phyloP scores from a whole-genome alignment of 2,888 invertebrate species.

The Erebia epiphron region DNA sequence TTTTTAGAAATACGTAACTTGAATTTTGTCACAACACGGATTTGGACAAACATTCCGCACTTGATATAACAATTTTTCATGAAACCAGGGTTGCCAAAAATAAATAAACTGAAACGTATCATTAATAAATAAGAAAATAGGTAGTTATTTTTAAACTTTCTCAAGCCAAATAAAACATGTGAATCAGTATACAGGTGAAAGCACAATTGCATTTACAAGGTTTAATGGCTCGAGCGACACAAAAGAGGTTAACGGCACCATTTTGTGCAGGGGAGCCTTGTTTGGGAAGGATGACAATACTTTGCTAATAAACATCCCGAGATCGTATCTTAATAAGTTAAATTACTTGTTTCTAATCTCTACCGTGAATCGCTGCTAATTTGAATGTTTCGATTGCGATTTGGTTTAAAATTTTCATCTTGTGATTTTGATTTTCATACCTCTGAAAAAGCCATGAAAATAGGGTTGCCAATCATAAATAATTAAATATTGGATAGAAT shows the following conservation, averaged over 20 bases:
- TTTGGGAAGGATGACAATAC: constrained; percentile 2
- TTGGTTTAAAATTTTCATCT: not conserved
- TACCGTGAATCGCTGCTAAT: not conserved
- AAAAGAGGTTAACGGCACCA: constrained; percentile 23
- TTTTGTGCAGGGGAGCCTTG: constrained; percentile 14
- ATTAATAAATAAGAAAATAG: no score
- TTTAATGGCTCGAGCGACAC: not conserved
- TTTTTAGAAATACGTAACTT: no score
- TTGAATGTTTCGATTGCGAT: not conserved
- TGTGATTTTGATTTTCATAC: not conserved
- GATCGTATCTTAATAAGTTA: constrained; percentile 2
- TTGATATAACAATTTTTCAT: no score
- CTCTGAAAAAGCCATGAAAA: not conserved
- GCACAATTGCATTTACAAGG: not conserved
- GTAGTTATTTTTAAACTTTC: not conserved
- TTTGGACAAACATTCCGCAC: no score
- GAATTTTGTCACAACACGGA: no score
- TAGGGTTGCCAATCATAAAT: not conserved
- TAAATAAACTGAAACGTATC: no score
- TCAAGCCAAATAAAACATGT: not conserved
- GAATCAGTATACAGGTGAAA: not conserved
- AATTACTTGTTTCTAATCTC: not conserved
- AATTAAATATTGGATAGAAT: no score
- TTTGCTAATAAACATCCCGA: constrained; percentile 3
- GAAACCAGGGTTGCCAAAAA: no score